Percentiles rank a stretch among this genome's conserved stretches.
phyloP scores from a whole-genome alignment of 2,113 vertebrate genomes.

The Kryptolebias marmoratus region DNA sequence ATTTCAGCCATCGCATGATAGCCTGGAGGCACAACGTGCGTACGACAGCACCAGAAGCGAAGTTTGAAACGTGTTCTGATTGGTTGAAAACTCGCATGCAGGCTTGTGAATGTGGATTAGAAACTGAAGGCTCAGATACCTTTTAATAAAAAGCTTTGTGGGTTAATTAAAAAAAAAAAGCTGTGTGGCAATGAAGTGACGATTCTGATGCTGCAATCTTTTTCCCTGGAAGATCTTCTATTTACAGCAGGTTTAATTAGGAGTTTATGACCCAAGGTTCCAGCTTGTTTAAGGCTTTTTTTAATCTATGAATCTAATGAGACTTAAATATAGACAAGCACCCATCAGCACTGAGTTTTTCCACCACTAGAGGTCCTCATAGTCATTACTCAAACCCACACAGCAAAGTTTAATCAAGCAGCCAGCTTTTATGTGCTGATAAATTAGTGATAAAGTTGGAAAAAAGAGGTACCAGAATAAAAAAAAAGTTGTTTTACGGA shows the following conservation, averaged over 20 bases:
- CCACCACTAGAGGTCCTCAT: not conserved
- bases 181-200: not conserved
- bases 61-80: conserved; percentile 22
- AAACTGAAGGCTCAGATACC: not conserved
- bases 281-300: not conserved
- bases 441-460: not conserved
- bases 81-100: not conserved
- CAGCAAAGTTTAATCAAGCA: not conserved
- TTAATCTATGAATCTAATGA: not conserved
- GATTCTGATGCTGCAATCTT: not conserved
- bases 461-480: not conserved
- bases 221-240: not conserved
- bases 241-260: not conserved
- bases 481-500: not conserved
- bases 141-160: not conserved
- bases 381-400: not conserved
- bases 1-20: conserved; percentile 17
- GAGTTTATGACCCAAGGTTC: not conserved
- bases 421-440: not conserved
- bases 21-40: conserved; percentile 9
- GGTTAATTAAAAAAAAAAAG: not conserved
- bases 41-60: not conserved
- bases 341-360: not conserved
- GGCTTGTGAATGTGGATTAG: not conserved
- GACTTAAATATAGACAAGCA: not conserved